Conservation (phyloP, 2,797 vertebrate species). For the Liasis olivaceus region DNA sequence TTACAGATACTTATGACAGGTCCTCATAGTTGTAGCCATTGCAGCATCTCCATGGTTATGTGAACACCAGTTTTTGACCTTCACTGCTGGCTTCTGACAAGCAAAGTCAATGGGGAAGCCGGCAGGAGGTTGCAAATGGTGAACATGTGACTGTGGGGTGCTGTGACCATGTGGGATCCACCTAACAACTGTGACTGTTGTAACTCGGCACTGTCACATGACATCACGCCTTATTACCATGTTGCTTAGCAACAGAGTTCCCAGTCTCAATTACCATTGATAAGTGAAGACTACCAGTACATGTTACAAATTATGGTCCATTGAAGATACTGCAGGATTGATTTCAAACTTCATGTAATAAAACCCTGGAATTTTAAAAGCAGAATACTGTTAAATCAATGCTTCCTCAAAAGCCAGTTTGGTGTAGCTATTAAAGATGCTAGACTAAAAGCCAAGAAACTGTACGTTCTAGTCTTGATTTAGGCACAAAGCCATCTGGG, state of each 20-base stretch:
- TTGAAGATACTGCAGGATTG: conserved; percentile 49
- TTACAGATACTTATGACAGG: not conserved
- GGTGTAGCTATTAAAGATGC: not conserved
- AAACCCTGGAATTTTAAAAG: conserved; percentile 69
- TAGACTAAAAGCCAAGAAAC: not conserved
- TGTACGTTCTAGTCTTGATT: not conserved
- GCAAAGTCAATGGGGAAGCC: not conserved
- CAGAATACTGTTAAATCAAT: conserved; percentile 67
- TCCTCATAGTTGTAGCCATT: not conserved
- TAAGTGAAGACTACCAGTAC: conserved; percentile 22
- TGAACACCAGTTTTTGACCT: not conserved
- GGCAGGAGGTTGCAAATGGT: not conserved
- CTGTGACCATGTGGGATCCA: not conserved
- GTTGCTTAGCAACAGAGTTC: not conserved
- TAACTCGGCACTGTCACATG: not conserved
- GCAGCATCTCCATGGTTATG: not conserved
- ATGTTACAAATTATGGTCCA: conserved; percentile 47
- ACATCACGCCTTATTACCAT: not conserved
- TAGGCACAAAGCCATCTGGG: not conserved
- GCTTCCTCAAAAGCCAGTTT: conserved; percentile 40
- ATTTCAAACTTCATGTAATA: conserved; percentile 62
- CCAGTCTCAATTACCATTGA: not conserved
- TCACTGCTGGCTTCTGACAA: not conserved
- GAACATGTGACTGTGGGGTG: not conserved
- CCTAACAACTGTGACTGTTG: not conserved